These are phyloP conservation scores for Lasioglossum vierecki DNA, from an alignment of 2,888 invertebrate species.

Conservation along the genomic window DNA sequence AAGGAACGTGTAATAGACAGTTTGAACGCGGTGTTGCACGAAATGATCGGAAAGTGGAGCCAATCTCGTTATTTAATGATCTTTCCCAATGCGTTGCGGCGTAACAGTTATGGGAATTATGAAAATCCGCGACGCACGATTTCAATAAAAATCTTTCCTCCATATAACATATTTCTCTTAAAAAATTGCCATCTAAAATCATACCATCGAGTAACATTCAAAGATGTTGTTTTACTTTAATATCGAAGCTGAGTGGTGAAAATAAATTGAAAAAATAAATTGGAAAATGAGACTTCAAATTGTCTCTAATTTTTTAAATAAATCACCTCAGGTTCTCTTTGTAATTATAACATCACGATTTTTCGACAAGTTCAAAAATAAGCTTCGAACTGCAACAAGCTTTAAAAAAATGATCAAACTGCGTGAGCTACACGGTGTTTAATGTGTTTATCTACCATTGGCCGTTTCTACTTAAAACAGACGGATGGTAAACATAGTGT, in stretches of 20 bases:
- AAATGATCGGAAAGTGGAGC: slow-evolving; percentile 6
- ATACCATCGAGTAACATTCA: background rate
- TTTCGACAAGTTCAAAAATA: background rate
- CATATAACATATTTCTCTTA: background rate
- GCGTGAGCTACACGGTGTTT: background rate
- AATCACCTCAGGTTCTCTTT: background rate
- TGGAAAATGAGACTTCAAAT: background rate
- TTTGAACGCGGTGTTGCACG: slow-evolving; percentile 20
- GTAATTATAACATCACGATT: background rate
- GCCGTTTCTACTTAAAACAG: background rate
- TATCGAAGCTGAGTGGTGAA: no score
- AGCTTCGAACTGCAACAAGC: background rate
- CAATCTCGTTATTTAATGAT: slow-evolving; percentile 9
- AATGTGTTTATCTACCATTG: background rate
- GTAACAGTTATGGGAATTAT: background rate
- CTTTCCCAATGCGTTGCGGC: background rate
- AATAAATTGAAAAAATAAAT: background rate
- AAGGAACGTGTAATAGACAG: slow-evolving; percentile 40
- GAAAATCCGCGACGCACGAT: background rate
- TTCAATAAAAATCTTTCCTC: background rate
- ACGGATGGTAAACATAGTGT: background rate
- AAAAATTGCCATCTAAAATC: background rate
- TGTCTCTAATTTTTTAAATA: background rate
- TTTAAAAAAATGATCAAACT: background rate
- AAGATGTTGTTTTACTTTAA: background rate